phyloP scores from a whole-genome alignment of 2,797 vertebrate genomes.

The Eupleurogrammus muticus region DNA sequence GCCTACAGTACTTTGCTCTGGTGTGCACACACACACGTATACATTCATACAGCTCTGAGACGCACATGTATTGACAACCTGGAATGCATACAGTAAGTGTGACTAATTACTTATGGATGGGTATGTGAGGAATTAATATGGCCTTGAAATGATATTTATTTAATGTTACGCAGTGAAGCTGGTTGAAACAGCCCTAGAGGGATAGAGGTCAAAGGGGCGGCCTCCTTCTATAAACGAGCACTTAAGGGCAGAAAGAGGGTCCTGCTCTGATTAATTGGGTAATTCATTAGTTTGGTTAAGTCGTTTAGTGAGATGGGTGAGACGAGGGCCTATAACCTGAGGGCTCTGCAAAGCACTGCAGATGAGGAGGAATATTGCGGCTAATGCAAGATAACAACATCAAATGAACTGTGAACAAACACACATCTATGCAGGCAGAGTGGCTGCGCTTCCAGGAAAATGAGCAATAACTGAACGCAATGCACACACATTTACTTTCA shows the following conservation, averaged over 20 bases:
- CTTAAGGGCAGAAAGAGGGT: slow-evolving; percentile 83
- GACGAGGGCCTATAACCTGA: slow-evolving; percentile 76
- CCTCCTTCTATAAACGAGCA: slow-evolving; percentile 84
- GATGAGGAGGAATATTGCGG: slow-evolving; percentile 70
- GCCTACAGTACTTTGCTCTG: slow-evolving; percentile 24
- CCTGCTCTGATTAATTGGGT: slow-evolving; percentile 87
- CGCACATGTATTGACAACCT: slow-evolving; percentile 65
- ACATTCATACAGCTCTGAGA: slow-evolving; percentile 23
- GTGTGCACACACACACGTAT: slow-evolving; percentile 30
- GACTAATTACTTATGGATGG: slow-evolving; percentile 83
- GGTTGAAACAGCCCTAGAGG: slow-evolving; percentile 81
- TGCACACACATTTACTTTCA: slow-evolving; percentile 39
- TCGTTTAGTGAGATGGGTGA: slow-evolving; percentile 79
- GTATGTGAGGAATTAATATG: slow-evolving; percentile 80
- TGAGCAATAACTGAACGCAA: slow-evolving; percentile 45
- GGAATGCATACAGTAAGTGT: slow-evolving; percentile 76
- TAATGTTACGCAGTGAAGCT: slow-evolving; percentile 82
- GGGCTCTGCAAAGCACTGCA: slow-evolving; percentile 67
- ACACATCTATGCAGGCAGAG: slow-evolving; percentile 54
- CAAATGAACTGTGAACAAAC: slow-evolving; percentile 77
- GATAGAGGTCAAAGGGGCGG: slow-evolving; percentile 82
- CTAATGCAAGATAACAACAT: slow-evolving; percentile 80
- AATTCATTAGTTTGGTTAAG: slow-evolving; percentile 88
- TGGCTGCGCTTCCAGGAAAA: slow-evolving; percentile 58
- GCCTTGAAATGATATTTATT: slow-evolving; percentile 86